These are phyloP conservation scores for Paragorgia papillata DNA, from an alignment of 92 coral and sea anemone species.

Conservation along the genomic window DNA sequence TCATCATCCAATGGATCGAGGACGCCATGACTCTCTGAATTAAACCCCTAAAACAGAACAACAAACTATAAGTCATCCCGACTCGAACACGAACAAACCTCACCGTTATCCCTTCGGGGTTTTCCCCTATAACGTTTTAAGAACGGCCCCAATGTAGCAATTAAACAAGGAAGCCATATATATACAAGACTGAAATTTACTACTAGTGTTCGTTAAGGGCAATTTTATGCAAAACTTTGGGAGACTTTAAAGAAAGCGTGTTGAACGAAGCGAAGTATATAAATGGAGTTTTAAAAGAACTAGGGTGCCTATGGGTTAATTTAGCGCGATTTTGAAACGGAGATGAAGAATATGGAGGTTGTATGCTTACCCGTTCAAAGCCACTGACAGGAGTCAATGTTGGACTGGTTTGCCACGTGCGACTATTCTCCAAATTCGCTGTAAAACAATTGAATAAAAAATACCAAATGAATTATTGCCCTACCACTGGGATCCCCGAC, in stretches of 20 bases:
- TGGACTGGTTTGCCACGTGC: conserved; percentile 94
- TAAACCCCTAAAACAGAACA: conserved; percentile 39
- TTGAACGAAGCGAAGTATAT: conserved; percentile 4
- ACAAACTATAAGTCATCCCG: too few species aligned
- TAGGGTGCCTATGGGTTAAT: too few species aligned
- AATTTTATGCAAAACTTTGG: too few species aligned
- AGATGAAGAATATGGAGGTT: too few species aligned
- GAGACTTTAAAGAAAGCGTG: conserved; percentile 23
- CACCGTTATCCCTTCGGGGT: too few species aligned
- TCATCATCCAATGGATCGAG: conserved; percentile 90
- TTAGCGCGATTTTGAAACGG: too few species aligned
- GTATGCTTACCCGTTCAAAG: conserved; percentile 30
- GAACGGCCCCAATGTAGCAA: neutral
- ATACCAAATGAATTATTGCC: neutral
- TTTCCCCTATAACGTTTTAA: neutral
- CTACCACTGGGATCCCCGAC: neutral
- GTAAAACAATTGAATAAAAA: conserved; percentile 13
- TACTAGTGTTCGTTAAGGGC: too few species aligned
- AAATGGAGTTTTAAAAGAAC: neutral
- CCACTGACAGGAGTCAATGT: conserved; percentile 41
- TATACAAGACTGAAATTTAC: neutral
- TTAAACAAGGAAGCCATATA: neutral
- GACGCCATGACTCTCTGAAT: conserved; percentile 71
- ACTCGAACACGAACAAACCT: too few species aligned
- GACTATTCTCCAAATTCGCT: conserved; percentile 88